phyloP scores from a whole-genome alignment of 1,140 invertebrate species.

The Dreissena polymorpha region DNA sequence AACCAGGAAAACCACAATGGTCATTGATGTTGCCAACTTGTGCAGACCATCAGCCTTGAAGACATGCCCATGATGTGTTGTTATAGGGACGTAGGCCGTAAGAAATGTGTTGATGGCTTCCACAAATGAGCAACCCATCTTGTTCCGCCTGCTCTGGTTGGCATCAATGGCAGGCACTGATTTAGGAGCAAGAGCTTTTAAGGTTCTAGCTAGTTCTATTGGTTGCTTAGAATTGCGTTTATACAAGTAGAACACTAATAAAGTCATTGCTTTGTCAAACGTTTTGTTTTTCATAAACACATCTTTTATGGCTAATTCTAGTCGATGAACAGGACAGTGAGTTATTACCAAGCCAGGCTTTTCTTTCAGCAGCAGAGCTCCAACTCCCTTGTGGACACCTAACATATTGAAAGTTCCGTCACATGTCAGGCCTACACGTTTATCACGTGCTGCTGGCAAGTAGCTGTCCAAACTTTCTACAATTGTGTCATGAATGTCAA shows the following conservation, averaged over 20 bases:
- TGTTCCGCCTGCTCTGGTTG: too few species aligned
- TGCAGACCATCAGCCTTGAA: not conserved
- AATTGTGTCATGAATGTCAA: conserved; percentile 1
- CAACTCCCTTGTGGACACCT: too few species aligned
- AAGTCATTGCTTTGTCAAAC: conserved; percentile 21
- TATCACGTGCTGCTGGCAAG: not conserved
- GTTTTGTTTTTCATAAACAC: conserved; percentile 6
- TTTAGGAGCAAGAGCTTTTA: too few species aligned
- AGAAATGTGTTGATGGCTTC: conserved; percentile 5
- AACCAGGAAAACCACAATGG: conserved; percentile 8
- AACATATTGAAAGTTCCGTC: too few species aligned
- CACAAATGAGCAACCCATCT: conserved; percentile 42
- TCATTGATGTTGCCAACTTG: too few species aligned
- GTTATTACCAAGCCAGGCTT: too few species aligned
- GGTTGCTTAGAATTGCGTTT: conserved; percentile 18
- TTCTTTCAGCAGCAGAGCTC: too few species aligned
- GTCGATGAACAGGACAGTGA: too few species aligned
- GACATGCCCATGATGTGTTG: conserved; percentile 15
- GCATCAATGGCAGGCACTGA: too few species aligned
- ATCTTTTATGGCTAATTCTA: conserved; percentile 19
- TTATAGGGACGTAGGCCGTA: conserved; percentile 21
- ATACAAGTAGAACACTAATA: conserved; percentile 19
- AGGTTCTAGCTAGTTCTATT: too few species aligned
- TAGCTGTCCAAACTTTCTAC: not conserved
- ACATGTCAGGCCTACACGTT: too few species aligned